A percentile compares a stretch with the other conserved stretches of the same genome.
phyloP scores from a whole-genome alignment of 2,797 vertebrate genomes.

The Urophycis tenuis region DNA sequence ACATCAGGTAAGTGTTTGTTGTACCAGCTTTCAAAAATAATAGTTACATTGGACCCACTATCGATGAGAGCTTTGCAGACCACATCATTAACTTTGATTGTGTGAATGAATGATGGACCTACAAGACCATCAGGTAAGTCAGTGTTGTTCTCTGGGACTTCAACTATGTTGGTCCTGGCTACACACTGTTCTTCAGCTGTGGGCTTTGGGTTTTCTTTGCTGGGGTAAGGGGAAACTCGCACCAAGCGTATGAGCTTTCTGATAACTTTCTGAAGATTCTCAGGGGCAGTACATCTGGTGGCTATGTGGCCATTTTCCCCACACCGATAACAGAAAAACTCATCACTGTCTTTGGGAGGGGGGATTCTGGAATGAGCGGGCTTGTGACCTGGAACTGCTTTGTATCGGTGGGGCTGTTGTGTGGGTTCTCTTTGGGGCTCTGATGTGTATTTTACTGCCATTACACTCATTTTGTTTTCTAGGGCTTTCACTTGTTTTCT shows the following conservation, averaged over 20 bases:
- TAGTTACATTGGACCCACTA: no score
- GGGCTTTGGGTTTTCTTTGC: neutral
- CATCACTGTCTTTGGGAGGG: neutral
- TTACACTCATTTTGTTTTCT: slow-evolving; percentile 2
- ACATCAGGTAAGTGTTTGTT: slow-evolving; percentile 1
- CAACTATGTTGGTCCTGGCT: neutral
- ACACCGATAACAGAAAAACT: neutral
- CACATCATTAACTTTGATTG: neutral
- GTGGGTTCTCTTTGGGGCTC: no score
- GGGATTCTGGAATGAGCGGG: neutral
- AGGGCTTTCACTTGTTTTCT: slow-evolving; percentile 11
- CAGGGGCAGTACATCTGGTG: no score
- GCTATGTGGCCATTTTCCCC: no score
- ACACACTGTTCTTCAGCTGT: neutral
- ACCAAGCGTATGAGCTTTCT: neutral
- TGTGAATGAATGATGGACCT: neutral
- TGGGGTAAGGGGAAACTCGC: neutral
- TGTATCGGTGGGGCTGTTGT: neutral
- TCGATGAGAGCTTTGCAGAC: neutral
- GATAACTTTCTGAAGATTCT: neutral
- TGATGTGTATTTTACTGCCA: neutral
- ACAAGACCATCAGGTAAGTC: neutral
- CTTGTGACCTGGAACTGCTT: slow-evolving; percentile 2
- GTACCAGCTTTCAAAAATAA: neutral
- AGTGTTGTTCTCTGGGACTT: neutral